Evolutionary conservation across 2,113 vertebrate species (phyloP).

Genomic region (Pelecanus crispus): DNA sequence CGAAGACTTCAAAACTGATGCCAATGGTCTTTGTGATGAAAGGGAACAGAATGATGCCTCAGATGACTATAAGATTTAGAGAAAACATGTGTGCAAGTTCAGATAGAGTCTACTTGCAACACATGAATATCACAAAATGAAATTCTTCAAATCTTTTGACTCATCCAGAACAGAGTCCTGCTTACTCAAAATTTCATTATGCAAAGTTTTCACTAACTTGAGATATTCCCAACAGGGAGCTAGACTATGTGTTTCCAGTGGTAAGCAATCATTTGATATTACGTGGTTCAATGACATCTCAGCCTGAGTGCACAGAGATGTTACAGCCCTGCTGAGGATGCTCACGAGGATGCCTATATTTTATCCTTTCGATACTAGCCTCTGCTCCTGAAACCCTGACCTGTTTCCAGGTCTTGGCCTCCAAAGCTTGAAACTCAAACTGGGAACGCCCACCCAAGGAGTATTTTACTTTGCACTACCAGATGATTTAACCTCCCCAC

Average conservation of each 20-base stretch:
- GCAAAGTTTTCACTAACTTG: not conserved
- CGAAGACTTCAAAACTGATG: not conserved
- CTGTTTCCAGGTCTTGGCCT: not conserved
- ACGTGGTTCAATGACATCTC: not conserved
- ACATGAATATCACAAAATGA: not conserved
- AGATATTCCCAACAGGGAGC: not conserved
- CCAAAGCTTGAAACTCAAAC: not conserved
- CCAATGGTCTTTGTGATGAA: not conserved
- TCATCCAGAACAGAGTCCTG: not conserved
- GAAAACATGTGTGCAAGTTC: not conserved
- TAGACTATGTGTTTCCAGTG: not conserved
- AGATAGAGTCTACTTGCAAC: not conserved
- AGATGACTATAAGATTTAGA: not conserved
- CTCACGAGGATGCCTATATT: not conserved
- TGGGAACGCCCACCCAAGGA: not conserved
- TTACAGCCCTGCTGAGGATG: fast-evolving
- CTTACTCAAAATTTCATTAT: not conserved
- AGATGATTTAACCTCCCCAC: not conserved
- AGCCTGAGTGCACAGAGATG: not conserved
- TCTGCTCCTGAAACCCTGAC: not conserved
- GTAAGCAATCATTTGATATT: not conserved
- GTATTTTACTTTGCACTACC: not conserved
- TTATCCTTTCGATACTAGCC: not conserved
- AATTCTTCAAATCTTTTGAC: not conserved
- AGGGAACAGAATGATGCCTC: not conserved